Evolutionary conservation across 1,140 invertebrate genomes (phyloP).

Genomic region (Trypoxylus dichotomus): DNA sequence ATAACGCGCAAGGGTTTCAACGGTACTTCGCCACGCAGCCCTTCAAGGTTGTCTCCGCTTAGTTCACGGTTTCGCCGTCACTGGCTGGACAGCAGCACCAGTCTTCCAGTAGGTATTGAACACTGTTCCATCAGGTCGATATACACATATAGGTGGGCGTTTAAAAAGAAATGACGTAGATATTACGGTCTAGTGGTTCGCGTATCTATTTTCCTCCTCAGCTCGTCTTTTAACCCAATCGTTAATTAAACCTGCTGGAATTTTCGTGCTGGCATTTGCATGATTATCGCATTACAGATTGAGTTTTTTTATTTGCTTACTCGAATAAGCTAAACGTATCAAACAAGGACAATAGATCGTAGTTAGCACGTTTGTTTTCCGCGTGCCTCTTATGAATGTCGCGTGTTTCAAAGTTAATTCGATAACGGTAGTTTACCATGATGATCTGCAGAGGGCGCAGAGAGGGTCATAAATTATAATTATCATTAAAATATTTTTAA

Average conservation of each 20-base stretch:
- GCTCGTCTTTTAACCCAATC: not conserved
- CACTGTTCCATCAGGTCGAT: not conserved
- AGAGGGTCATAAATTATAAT: not conserved
- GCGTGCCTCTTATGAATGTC: not conserved
- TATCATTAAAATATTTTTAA: not conserved
- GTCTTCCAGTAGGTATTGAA: not conserved
- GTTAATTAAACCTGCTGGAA: not conserved
- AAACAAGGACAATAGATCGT: not conserved
- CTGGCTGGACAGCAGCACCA: slow-evolving; percentile 35
- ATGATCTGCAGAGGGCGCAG: not conserved
- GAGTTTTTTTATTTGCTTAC: not conserved
- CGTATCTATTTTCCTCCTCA: not conserved
- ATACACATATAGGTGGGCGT: slow-evolving; percentile 7
- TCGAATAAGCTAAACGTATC: not conserved
- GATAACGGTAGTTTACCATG: not conserved
- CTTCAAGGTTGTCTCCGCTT: not conserved
- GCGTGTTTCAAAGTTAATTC: not conserved
- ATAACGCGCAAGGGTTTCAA: slow-evolving; percentile 8
- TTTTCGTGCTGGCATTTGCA: not conserved
- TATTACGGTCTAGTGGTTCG: not conserved
- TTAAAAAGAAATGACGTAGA: slow-evolving; percentile 9
- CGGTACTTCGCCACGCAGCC: slow-evolving; percentile 37
- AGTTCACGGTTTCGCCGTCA: slow-evolving; percentile 38
- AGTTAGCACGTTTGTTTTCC: not conserved
- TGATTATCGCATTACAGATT: not conserved